Evolutionary conservation across 2,797 vertebrate genomes (phyloP).

Genomic region (Synanceia verrucosa): DNA sequence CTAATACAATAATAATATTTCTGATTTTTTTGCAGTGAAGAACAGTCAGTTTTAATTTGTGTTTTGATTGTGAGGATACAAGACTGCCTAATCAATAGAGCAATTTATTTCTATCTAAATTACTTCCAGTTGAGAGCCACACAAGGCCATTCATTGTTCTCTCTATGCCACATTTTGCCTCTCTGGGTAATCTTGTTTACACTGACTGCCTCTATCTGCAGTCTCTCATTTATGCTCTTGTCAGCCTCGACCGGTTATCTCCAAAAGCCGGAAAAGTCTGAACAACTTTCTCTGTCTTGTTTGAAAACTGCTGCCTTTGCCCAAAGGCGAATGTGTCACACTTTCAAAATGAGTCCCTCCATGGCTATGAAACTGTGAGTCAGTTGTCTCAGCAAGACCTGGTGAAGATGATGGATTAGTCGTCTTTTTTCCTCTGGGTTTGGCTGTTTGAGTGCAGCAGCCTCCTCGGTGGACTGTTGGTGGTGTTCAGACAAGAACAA

Average conservation of each 20-base stretch:
- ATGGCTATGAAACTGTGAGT: constrained; percentile 7
- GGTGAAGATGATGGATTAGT: constrained; percentile 54
- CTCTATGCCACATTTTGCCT: constrained; percentile 22
- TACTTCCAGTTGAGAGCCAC: constrained; percentile 10
- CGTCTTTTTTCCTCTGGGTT: constrained; percentile 39
- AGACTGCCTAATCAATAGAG: constrained; percentile 17
- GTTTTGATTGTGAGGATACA: background rate
- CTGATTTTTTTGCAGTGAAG: background rate
- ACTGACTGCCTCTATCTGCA: constrained; percentile 17
- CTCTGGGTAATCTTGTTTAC: constrained; percentile 42
- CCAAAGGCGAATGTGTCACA: background rate
- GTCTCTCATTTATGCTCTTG: constrained; percentile 29
- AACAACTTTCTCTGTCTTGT: constrained; percentile 22
- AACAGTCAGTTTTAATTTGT: background rate
- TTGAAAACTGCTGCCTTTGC: background rate
- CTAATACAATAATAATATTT: background rate
- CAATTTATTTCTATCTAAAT: constrained; percentile 37
- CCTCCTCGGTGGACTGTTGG: constrained; percentile 50
- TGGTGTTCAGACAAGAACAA: constrained; percentile 73
- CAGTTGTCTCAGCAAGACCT: constrained; percentile 27
- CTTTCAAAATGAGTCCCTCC: constrained; percentile 15
- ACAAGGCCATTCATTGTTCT: constrained; percentile 34
- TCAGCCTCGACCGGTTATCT: constrained; percentile 27
- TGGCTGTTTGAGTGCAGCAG: constrained; percentile 42
- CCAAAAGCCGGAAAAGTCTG: constrained; percentile 21